Base-by-base conservation (phyloP, 1,140 invertebrate genomes). In the Anoplolepis gracilipes region DNA sequence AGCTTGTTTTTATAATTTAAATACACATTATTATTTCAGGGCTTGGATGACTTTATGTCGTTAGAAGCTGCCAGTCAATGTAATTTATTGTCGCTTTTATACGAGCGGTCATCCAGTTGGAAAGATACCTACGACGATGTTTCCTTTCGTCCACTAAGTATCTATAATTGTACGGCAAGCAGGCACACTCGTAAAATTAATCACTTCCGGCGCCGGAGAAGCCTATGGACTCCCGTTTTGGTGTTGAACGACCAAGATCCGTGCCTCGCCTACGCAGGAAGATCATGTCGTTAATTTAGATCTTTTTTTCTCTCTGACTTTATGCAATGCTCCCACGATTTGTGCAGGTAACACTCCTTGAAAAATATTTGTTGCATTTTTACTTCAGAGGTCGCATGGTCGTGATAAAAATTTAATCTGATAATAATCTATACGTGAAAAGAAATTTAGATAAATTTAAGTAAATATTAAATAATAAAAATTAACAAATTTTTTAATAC, bases 291-390 rank as follows among this genome's bases (percentile, higher is more conserved):
- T 33, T 70, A 46, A 25, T 86, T 81, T 62, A 62, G 70, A 79
- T 65, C 53, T 61, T 70, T 76, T 82, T 85, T 62, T 81, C 57
- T 39, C 42, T 72, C 57, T 46, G 62, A 70, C 59, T 73, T 28
- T 13, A 53, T 25, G 57, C 72, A 33, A 64, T 77, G 81, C 78
- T 91, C 90, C 90, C 90, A 91, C 88, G 87, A 69, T 75, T 85
- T 61, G 33, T 62, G 49, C 49, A 69, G 33, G 10, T 42, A 22
- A 16, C 65, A 53, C 67, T 61, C 61, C 90, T 77, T 73, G 64
- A 89, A 89, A 91, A 81, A 85, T 87, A 78, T 86, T 42, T 76
- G 49, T 33, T 86, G 87, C 87, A 90, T 88, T 86, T 10, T 69
- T 82, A 85, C 86, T 88, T 86, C 85, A 91, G n/a, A 78, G 79